A percentile compares a stretch with the other conserved stretches of the same genome.
Conservation (phyloP, 2,888 invertebrate genomes). For the Synergus umbraculus region DNA sequence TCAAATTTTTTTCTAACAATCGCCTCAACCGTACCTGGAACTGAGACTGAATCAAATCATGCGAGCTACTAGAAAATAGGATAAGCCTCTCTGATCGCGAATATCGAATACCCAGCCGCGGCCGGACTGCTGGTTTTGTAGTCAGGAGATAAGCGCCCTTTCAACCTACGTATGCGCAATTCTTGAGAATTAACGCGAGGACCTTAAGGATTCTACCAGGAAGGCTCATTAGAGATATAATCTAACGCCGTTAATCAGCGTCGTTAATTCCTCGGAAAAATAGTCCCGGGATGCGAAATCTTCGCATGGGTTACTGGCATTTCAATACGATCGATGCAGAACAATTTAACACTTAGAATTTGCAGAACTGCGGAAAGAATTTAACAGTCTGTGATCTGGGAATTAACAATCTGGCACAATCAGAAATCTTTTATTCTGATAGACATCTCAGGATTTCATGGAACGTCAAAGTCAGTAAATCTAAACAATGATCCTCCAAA, state of each 20-base stretch:
- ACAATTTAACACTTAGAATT: constrained; percentile 4
- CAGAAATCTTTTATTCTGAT: background rate
- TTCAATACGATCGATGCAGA: constrained; percentile 9
- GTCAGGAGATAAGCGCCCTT: background rate
- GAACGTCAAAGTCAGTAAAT: constrained; percentile 46
- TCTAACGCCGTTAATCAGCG: constrained; percentile 35
- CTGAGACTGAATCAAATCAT: background rate
- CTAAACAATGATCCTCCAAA: too few relatives aligned
- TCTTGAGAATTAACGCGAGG: constrained; percentile 22
- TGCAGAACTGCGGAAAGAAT: background rate
- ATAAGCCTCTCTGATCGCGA: background rate
- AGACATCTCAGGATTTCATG: constrained; percentile 42
- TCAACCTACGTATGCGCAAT: constrained; percentile 17
- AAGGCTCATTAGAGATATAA: constrained; percentile 38
- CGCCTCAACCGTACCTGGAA: too few relatives aligned
- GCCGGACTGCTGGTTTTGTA: background rate
- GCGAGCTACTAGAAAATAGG: background rate
- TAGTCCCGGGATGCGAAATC: background rate
- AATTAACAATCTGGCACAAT: too few relatives aligned
- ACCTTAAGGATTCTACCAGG: constrained; percentile 13
- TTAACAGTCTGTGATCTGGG: background rate
- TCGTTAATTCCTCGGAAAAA: constrained; percentile 27
- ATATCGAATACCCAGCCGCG: constrained; percentile 2
- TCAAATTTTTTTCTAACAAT: too few relatives aligned
- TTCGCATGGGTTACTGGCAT: constrained; percentile 20